Conservation (phyloP, 1,140 invertebrate species). For the Brachionus plicatilis region DNA sequence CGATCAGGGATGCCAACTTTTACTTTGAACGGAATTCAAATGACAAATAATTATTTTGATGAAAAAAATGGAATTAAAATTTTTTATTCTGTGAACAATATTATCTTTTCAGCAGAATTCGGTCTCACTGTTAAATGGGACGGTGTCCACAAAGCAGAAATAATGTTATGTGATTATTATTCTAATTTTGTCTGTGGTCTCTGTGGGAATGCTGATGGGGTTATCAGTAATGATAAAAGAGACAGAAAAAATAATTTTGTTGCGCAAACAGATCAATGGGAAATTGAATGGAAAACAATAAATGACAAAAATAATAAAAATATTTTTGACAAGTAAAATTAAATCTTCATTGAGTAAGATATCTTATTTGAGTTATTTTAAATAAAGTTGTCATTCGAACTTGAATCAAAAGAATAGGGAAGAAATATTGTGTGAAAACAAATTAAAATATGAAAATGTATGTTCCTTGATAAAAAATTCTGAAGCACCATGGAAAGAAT, state of each 20-base stretch:
- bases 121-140: conserved; percentile 23
- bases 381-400: neutral
- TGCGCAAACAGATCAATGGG: neutral
- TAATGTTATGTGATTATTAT: neutral
- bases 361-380: neutral
- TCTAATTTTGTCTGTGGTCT: conserved; percentile 13
- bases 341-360: neutral
- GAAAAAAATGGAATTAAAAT: neutral
- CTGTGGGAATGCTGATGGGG: conserved; percentile 26
- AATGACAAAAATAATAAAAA: neutral
- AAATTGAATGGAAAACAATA: neutral
- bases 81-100: neutral
- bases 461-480: neutral
- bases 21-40: neutral
- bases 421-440: neutral
- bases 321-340: neutral
- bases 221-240: neutral
- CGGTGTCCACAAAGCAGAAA: neutral
- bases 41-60: neutral
- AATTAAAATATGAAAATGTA: neutral
- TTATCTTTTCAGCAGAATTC: neutral
- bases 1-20: neutral
- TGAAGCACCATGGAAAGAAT: neutral
- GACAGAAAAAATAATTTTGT: neutral
- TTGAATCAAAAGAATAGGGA: neutral